Percentiles rank a stretch among this genome's conserved stretches.
Conservation (phyloP, 1,140 invertebrate species). For the Bombus balteatus region DNA sequence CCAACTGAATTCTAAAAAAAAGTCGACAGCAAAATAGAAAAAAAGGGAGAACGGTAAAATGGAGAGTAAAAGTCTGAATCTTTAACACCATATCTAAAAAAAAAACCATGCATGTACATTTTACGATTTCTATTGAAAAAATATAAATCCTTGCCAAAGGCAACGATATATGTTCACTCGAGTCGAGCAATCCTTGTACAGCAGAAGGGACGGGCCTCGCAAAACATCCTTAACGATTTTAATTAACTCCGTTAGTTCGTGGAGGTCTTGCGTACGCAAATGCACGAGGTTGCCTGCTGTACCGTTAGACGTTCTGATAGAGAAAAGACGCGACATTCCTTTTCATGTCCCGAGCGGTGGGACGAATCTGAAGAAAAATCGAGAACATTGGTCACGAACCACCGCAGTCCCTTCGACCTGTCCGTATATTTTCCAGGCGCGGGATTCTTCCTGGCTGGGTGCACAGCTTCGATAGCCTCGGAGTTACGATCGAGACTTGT, state of each 20-base stretch:
- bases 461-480: neutral
- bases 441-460: conserved; percentile 5
- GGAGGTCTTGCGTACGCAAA: conserved; percentile 63
- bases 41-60: no score
- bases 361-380: conserved; percentile 55
- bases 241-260: conserved; percentile 70
- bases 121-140: conserved; percentile 6
- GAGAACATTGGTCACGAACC: conserved; percentile 42
- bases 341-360: conserved; percentile 37
- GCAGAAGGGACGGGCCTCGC: conserved; percentile 54
- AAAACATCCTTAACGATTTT: conserved; percentile 70
- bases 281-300: conserved; percentile 50
- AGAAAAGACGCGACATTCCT: conserved; percentile 57
- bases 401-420: conserved; percentile 12
- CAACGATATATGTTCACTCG: neutral
- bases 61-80: no score
- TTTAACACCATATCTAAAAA: no score
- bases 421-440: conserved; percentile 15
- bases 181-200: conserved; percentile 46
- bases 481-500: neutral
- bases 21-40: no score
- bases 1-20: no score
- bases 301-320: conserved; percentile 67
- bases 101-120: neutral
- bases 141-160: conserved; percentile 18